Conservation (phyloP, 2,888 invertebrate species). For the Diplolepis rosae region DNA sequence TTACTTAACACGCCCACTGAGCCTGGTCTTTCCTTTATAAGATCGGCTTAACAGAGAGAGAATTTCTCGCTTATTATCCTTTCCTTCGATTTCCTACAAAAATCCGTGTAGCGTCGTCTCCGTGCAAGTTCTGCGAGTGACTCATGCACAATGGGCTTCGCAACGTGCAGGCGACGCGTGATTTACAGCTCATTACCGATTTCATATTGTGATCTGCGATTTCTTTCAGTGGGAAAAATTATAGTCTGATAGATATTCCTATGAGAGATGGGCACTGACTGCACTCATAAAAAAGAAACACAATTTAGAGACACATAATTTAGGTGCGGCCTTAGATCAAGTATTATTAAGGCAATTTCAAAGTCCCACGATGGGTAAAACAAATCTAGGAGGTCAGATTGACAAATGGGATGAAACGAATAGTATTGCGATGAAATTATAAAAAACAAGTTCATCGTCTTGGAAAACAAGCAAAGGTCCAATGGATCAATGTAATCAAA, state of each 20-base stretch:
- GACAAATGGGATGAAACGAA: slow-evolving; percentile 16
- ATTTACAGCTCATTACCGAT: slow-evolving; percentile 73
- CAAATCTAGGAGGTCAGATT: slow-evolving; percentile 24
- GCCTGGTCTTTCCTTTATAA: slow-evolving; percentile 40
- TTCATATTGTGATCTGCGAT: slow-evolving; percentile 54
- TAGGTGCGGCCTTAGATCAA: slow-evolving; percentile 7
- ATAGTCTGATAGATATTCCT: slow-evolving; percentile 7
- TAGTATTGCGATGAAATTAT: too few relatives aligned
- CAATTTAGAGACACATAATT: slow-evolving; percentile 17
- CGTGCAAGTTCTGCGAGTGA: slow-evolving; percentile 48
- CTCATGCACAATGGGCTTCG: slow-evolving; percentile 53
- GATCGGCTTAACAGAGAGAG: slow-evolving; percentile 47
- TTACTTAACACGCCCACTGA: slow-evolving; percentile 48
- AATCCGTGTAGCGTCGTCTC: slow-evolving; percentile 48
- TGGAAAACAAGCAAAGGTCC: too few relatives aligned
- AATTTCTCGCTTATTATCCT: slow-evolving; percentile 72
- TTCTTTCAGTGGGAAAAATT: neutral
- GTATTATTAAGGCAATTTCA: slow-evolving; percentile 3
- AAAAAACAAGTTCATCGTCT: too few relatives aligned
- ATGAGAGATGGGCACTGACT: slow-evolving; percentile 23
- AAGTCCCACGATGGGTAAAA: slow-evolving; percentile 8
- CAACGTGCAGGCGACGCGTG: slow-evolving; percentile 54
- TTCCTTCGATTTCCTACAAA: slow-evolving; percentile 60
- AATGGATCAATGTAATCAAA: too few relatives aligned
- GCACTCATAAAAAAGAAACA: slow-evolving; percentile 4